Evolutionary conservation across 2,113 vertebrate species (phyloP).

Genomic region (Pelobates fuscus): DNA sequence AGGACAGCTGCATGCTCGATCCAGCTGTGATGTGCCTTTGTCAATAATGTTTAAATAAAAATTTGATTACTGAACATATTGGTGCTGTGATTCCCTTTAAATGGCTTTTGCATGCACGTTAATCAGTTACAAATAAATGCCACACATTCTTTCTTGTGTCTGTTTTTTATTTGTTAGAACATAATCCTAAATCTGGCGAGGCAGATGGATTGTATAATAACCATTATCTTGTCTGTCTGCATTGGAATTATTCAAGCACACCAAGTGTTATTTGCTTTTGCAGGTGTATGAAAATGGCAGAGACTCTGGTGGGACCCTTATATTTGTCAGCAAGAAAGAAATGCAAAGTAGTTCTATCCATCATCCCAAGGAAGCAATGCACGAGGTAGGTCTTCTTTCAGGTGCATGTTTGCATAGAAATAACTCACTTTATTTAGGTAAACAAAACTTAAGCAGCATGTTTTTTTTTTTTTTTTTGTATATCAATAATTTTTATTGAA

Average conservation of each 20-base stretch:
- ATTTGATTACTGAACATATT: no score
- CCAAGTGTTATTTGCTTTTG: conserved; percentile 36
- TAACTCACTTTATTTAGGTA: no score
- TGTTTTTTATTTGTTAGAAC: neutral
- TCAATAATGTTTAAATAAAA: no score
- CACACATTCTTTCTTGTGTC: neutral
- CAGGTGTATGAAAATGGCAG: conserved; percentile 57
- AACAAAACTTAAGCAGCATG: no score
- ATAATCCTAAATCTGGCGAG: neutral
- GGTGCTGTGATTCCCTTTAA: no score
- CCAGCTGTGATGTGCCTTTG: no score
- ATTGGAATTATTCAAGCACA: neutral
- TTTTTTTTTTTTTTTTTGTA: no score
- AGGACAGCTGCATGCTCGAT: no score
- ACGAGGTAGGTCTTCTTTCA: conserved; percentile 47
- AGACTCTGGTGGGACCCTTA: conserved; percentile 39
- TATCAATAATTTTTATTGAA: no score
- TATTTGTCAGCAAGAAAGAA: conserved; percentile 53
- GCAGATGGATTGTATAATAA: neutral
- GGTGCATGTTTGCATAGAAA: no score
- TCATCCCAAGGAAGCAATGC: conserved; percentile 10
- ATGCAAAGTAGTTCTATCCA: conserved; percentile 35
- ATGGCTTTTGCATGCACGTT: neutral
- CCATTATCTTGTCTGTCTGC: neutral
- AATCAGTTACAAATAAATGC: neutral